Base-by-base conservation (phyloP, 2,888 invertebrate genomes). In the Stenurella melanura region DNA sequence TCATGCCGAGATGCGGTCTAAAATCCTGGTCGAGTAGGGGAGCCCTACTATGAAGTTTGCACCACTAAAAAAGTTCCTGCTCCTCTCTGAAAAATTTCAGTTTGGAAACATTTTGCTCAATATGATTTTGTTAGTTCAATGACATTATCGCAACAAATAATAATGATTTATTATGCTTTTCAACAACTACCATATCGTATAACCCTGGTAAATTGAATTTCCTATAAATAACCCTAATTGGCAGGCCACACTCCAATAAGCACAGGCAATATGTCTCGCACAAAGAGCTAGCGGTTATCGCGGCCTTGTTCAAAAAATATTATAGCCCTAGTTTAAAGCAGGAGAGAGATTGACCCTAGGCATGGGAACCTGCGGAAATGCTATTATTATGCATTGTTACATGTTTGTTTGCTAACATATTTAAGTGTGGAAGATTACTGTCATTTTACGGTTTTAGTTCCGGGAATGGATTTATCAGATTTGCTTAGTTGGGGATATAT, bases 191-290 rank as follows among this genome's bases (percentile, higher is more conserved):
- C 26, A 7, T 18, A 34, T 56, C 26, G 17, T 12, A 12, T 67
- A 34, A 38, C 80, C 81, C 83, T 76, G 78, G 80, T 82, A 80
- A 34, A 54, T 60, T 68, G 77, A 21, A 67, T 69, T 73, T 78
- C 80, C 74, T 79, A 73, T 84, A 86, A 85, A 85, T 83, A 82
- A 83, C 86, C 87, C 85, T 89, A 88, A 89, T 89, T 89, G 85
- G 85, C 86, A 89, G 84, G 89, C 88, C 89, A 89, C 89, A 87
- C 88, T 87, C 84, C 86, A 80, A 74, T 86, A 87, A 85, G 85
- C 83, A 82, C 82, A 80, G 84, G 84, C 87, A 88, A 87, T 87
- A 87, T 87, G 87, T 50, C 67, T 19, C 30, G 71, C 64, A 81
- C 81, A 81, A 81, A 77, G 78, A 74, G 75, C 66, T 82, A 82